A percentile compares a stretch with the other conserved stretches of the same genome.
phyloP scores from a whole-genome alignment of 1,140 invertebrate genomes.

The Oncopodura yosiiana region DNA sequence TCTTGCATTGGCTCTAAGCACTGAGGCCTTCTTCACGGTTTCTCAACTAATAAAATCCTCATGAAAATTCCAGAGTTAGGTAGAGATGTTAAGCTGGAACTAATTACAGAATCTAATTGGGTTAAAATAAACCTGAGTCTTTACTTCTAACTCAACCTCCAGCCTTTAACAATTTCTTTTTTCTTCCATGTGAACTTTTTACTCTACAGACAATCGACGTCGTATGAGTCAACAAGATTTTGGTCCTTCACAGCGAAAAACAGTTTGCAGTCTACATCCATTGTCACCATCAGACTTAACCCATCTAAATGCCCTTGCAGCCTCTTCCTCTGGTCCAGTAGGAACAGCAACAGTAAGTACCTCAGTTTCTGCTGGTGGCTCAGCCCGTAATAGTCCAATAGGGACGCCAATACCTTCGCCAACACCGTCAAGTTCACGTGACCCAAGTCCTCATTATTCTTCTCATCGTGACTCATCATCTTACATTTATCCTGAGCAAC shows the following conservation, averaged over 20 bases:
- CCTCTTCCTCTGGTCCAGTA: slow-evolving; percentile 3
- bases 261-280: slow-evolving; percentile 39
- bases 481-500: too few relatives aligned
- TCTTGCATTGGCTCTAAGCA: too few relatives aligned
- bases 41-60: too few relatives aligned
- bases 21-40: too few relatives aligned
- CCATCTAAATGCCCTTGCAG: slow-evolving; percentile 32
- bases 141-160: not conserved
- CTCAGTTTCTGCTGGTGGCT: slow-evolving; percentile 17
- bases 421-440: slow-evolving; percentile 26
- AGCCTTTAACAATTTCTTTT: not conserved
- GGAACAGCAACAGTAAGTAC: too few relatives aligned
- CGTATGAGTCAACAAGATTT: slow-evolving; percentile 28
- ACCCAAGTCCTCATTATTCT: slow-evolving; percentile 27
- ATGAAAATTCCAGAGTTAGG: too few relatives aligned
- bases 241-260: slow-evolving; percentile 36
- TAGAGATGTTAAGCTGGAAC: too few relatives aligned
- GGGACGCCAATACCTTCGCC: slow-evolving; percentile 24
- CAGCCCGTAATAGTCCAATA: slow-evolving; percentile 19
- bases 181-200: not conserved
- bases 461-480: not conserved
- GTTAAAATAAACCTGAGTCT: too few relatives aligned
- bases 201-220: slow-evolving; percentile 23
- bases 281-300: slow-evolving; percentile 35
- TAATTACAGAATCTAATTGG: too few relatives aligned